Percentiles rank a stretch among this genome's conserved stretches.
Evolutionary conservation across 2,113 vertebrate species (phyloP).

Genomic region (Capreolus pygargus): DNA sequence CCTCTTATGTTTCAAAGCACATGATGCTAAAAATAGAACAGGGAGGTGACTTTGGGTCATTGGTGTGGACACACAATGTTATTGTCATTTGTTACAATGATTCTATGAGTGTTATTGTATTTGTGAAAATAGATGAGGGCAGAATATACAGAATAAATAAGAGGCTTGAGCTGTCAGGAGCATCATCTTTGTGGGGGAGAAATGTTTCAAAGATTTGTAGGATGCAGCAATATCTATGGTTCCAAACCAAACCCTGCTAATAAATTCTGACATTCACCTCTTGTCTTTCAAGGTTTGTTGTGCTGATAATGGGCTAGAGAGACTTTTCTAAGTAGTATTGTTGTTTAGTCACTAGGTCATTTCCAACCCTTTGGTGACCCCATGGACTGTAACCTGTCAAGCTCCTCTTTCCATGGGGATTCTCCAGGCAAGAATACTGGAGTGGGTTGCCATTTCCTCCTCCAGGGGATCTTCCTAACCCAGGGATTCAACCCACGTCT

Average conservation of each 20-base stretch:
- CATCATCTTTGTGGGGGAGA: not conserved
- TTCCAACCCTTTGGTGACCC: not conserved
- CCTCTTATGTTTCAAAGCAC: rapidly evolving
- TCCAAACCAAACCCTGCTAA: not conserved
- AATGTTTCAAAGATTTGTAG: not conserved
- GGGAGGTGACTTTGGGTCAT: not conserved
- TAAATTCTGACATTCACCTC: not conserved
- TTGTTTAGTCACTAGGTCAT: not conserved
- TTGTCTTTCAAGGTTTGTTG: not conserved
- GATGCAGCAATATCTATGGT: rapidly evolving
- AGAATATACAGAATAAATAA: too few species aligned
- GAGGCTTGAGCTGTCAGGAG: not conserved
- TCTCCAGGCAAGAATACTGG: not conserved
- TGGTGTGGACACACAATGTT: rapidly evolving
- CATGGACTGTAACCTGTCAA: not conserved
- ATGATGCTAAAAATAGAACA: not conserved
- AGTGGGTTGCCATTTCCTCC: not conserved
- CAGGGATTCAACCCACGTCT: not conserved
- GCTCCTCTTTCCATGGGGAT: not conserved
- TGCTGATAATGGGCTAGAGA: not conserved
- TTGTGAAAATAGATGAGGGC: not conserved
- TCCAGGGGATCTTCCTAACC: not conserved
- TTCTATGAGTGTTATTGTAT: not conserved
- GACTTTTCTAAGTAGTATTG: rapidly evolving
- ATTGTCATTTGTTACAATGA: not conserved